Evolutionary conservation across 2,797 vertebrate species (phyloP).

Genomic region (Falco cherrug): DNA sequence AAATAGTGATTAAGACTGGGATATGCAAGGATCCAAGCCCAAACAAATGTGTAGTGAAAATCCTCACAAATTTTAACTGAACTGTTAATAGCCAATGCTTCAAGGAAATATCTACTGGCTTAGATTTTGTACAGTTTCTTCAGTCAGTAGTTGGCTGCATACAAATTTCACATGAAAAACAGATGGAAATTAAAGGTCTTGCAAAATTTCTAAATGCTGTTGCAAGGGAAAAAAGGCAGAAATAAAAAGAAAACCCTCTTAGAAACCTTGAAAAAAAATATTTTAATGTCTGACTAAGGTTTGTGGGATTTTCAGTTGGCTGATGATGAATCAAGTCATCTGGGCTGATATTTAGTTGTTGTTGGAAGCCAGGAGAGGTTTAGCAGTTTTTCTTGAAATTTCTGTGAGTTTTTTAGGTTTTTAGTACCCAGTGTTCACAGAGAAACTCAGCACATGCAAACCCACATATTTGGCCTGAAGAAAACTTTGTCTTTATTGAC

Average conservation of each 20-base stretch:
- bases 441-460: background rate
- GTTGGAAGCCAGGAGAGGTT: background rate
- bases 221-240: fast-evolving
- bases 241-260: fast-evolving
- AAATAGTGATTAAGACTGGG: background rate
- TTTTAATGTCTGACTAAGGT: background rate
- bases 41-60: background rate
- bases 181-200: background rate
- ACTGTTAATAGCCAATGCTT: background rate
- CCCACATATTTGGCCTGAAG: background rate
- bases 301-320: background rate
- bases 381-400: background rate
- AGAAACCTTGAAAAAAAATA: background rate
- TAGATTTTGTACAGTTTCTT: background rate
- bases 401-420: background rate
- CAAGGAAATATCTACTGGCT: background rate
- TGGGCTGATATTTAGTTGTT: background rate
- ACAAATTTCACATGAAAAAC: background rate
- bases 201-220: background rate
- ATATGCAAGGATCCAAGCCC: fast-evolving
- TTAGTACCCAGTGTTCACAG: background rate
- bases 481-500: background rate
- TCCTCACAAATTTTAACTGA: background rate
- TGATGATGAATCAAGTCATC: background rate
- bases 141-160: background rate